A percentile compares a stretch with the other conserved stretches of the same genome.
Evolutionary conservation across 2,113 vertebrate species (phyloP).

Genomic region (Sterrhoptilus dennistouni): DNA sequence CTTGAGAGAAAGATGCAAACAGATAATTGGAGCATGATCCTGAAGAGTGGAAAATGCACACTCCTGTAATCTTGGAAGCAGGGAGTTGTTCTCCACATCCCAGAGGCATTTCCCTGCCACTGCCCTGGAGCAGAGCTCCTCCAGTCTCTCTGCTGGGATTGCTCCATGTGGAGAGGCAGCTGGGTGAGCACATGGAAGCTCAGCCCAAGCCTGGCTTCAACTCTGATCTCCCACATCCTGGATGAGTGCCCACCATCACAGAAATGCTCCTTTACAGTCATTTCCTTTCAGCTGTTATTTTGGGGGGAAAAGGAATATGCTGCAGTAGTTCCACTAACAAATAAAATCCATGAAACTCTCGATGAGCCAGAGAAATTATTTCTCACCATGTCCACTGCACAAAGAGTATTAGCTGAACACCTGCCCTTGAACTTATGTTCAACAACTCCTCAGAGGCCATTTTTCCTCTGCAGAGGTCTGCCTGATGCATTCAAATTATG

Average conservation of each 20-base stretch:
- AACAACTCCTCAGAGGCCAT: background rate
- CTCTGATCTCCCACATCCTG: constrained; percentile 9
- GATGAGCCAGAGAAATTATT: background rate
- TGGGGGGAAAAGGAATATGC: background rate
- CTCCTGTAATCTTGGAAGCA: background rate
- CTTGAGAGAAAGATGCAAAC: background rate
- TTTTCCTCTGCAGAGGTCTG: background rate
- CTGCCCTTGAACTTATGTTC: background rate
- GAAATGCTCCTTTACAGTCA: background rate
- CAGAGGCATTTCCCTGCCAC: background rate
- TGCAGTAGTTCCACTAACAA: background rate
- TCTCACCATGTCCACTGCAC: background rate
- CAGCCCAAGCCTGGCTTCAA: constrained; percentile 6
- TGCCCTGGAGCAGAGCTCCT: background rate
- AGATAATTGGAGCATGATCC: background rate
- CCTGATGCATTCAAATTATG: background rate
- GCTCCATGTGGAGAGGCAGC: background rate
- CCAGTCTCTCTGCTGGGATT: background rate
- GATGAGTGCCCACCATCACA: background rate
- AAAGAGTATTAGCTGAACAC: background rate
- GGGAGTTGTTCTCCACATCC: background rate
- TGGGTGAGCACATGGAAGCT: background rate
- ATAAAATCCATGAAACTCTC: background rate
- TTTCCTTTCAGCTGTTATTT: background rate
- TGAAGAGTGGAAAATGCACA: fast-evolving